Evolutionary conservation across 1,140 invertebrate species (phyloP).

Genomic region (Eupristina koningsbergeri): DNA sequence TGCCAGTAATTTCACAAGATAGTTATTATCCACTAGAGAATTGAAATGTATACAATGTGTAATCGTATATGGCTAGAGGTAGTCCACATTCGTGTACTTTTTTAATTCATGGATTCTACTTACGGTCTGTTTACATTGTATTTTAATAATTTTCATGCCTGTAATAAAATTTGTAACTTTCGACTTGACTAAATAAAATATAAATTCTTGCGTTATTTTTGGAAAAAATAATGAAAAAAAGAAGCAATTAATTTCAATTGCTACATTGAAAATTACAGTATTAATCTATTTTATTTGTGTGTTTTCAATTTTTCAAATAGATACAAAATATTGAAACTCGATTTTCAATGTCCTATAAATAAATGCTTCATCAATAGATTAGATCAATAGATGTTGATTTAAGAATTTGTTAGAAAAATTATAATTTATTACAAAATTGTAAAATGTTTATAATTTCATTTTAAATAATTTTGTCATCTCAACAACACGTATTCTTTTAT

Average conservation of each 20-base stretch:
- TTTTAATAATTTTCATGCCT: background rate
- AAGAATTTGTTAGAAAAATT: too few species aligned
- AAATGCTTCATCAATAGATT: background rate
- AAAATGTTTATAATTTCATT: background rate
- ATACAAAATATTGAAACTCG: background rate
- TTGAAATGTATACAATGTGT: constrained; percentile 27
- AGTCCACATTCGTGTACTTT: constrained; percentile 5
- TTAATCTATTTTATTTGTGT: background rate
- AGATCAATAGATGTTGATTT: too few species aligned
- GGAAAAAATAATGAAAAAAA: background rate
- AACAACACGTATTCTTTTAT: background rate
- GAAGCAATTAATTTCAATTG: background rate
- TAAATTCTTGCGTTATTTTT: background rate
- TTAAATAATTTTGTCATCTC: background rate
- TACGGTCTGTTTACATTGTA: background rate
- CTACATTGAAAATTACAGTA: constrained; percentile 6
- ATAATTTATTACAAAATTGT: background rate
- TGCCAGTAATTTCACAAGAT: constrained; percentile 19
- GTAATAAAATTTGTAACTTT: background rate
- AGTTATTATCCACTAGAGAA: constrained; percentile 15
- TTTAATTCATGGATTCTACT: constrained; percentile 18
- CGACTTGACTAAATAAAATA: constrained; percentile 15
- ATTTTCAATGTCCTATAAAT: background rate
- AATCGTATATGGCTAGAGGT: constrained; percentile 2
- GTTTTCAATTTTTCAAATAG: background rate